Evolutionary conservation across 2,113 vertebrate species (phyloP), one percentile per base, ranked within the genome.

Genomic region (Amphiprion percula): DNA sequence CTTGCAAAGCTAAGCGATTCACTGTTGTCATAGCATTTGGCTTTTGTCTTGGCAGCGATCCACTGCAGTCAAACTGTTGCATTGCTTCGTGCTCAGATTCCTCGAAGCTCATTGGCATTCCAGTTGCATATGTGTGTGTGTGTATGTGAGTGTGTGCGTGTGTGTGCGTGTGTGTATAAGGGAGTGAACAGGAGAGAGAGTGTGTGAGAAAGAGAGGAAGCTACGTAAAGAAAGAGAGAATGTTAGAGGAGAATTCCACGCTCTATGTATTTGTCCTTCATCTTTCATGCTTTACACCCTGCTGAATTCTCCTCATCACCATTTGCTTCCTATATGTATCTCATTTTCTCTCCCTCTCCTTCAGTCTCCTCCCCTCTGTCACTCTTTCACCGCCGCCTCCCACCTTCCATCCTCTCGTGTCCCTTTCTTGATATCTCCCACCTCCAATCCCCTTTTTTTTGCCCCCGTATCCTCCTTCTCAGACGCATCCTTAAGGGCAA

Each of bases 11-110:
- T 52, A 79, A 56, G 50, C 46, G 26, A 65, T 11, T 17, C 44
- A 54, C 59, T 65, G 65, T 60, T 54, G 63, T 68, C 76, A 76
- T 61, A 68, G 79, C 55, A n/a, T 64, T 81, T 79, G 50, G 53
- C 63, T 54, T 84, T 89, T 82, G 60, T 83, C 70, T 75, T 82
- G 84, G 80, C 85, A 83, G 77, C 19, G 9, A 81, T 87, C 83
- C 89, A 87, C 90, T 92, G 91, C 92, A 90, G 92, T 92, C 90
- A 84, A 92, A 91, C 90, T 92, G 90, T 93, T 91, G 92, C 92
- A 92, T 90, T 92, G 88, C 85, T 91, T 82, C 89, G 84, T 92
- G 91, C 89, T 87, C 81, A 84, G 88, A 91, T 81, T 91, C 50
- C 77, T 44, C 17, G 19, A 11, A 46, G 68, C 86, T 92, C 83